These are phyloP conservation scores for Camponotus fellah DNA, from an alignment of 2,888 invertebrate species.

Conservation along the genomic window DNA sequence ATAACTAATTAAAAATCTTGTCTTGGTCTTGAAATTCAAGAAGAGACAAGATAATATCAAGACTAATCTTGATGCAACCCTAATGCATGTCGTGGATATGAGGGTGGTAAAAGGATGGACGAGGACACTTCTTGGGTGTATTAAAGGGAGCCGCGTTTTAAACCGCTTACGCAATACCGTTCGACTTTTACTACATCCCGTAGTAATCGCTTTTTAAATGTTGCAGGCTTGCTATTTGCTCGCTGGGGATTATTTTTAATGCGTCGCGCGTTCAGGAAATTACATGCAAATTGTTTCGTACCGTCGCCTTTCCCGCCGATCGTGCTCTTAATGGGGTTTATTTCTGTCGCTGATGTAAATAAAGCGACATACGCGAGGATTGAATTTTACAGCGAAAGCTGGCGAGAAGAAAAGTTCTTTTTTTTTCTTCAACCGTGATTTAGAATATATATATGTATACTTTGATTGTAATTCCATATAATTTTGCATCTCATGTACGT, in stretches of 20 bases:
- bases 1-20: no score
- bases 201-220: constrained; percentile 40
- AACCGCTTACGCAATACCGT: constrained; percentile 19
- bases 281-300: constrained; percentile 40
- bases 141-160: constrained; percentile 3
- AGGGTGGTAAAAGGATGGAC: background rate
- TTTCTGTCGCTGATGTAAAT: constrained; percentile 12
- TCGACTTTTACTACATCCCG: constrained; percentile 14
- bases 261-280: constrained; percentile 43
- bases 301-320: background rate
- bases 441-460: background rate
- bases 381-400: background rate
- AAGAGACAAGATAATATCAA: no score
- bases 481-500: background rate
- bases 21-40: no score
- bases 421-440: background rate
- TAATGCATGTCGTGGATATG: background rate
- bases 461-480: background rate
- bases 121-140: constrained; percentile 15
- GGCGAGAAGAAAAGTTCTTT: background rate
- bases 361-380: constrained; percentile 19
- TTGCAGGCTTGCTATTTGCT: constrained; percentile 1
- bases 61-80: no score
- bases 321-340: constrained; percentile 6
- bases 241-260: constrained; percentile 32